phyloP scores from a whole-genome alignment of 2,888 invertebrate genomes.

The Aleiodes leptofemur region DNA sequence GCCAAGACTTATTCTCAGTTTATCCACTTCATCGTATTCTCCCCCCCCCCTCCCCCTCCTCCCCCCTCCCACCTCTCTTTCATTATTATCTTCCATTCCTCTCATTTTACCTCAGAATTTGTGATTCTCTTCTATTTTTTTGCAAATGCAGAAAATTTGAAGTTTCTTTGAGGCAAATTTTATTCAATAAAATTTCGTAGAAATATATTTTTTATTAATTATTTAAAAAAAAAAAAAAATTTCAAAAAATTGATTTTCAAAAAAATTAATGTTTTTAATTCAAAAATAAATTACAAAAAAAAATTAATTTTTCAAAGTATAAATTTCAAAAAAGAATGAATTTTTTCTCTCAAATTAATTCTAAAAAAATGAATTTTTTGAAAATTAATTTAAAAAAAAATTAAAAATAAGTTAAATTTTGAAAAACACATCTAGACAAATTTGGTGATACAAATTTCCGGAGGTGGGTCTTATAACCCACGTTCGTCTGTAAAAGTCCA shows the following conservation, averaged over 20 bases:
- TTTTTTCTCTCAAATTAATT: neutral
- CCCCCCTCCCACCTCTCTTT: neutral
- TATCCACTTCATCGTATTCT: slow-evolving; percentile 43
- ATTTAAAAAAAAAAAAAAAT: no score
- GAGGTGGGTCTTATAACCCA: slow-evolving; percentile 25
- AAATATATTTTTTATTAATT: neutral
- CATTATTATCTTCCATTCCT: slow-evolving; percentile 42
- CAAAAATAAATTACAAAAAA: no score
- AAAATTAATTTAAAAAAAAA: no score
- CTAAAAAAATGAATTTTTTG: neutral
- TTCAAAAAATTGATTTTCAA: no score
- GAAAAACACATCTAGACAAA: no score
- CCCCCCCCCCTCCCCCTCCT: neutral
- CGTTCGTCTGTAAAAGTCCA: slow-evolving; percentile 47
- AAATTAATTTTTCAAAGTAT: no score
- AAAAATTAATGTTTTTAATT: no score
- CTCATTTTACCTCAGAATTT: slow-evolving; percentile 11
- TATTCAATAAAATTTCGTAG: neutral
- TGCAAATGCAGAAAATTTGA: neutral
- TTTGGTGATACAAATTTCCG: slow-evolving; percentile 20
- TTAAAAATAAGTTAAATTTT: no score
- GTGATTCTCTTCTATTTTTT: slow-evolving; percentile 5
- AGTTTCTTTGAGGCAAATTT: no score
- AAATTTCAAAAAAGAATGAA: no score
- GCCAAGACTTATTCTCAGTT: slow-evolving; percentile 46